Evolutionary conservation across 1,140 invertebrate species (phyloP).

Genomic region (Leptopilina clavipes): DNA sequence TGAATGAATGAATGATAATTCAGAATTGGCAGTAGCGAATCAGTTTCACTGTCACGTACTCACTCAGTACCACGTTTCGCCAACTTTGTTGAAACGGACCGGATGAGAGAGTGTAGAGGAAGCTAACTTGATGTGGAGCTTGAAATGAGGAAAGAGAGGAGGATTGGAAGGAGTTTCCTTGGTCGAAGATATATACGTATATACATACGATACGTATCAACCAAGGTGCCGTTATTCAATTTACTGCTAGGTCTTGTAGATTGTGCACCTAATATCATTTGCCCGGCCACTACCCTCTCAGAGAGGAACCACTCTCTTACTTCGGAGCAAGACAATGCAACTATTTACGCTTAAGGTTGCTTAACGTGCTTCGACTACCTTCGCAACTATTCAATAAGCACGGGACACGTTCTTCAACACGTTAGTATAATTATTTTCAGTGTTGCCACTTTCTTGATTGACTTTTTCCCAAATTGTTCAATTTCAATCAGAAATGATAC

Average conservation of each 20-base stretch:
- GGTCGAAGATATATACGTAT: constrained; percentile 46
- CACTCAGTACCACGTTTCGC: constrained; percentile 56
- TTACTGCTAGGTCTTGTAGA: constrained; percentile 67
- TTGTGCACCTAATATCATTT: constrained; percentile 70
- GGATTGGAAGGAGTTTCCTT: constrained; percentile 44
- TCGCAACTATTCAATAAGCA: constrained; percentile 17
- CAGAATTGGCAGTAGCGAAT: constrained; percentile 55
- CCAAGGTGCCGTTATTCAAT: constrained; percentile 66
- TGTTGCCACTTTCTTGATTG: neutral
- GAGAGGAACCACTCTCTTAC: constrained; percentile 47
- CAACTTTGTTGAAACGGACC: constrained; percentile 45
- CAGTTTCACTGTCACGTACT: constrained; percentile 62
- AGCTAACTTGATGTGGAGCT: constrained; percentile 47
- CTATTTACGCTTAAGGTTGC: constrained; percentile 50
- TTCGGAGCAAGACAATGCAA: constrained; percentile 51
- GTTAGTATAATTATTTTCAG: neutral
- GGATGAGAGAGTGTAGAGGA: constrained; percentile 44
- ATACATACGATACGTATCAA: constrained; percentile 63
- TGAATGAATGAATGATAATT: constrained; percentile 39
- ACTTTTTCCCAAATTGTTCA: no score
- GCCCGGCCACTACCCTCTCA: constrained; percentile 55
- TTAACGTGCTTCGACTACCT: constrained; percentile 37
- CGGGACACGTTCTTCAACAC: neutral
- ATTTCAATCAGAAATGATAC: no score
- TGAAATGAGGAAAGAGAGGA: constrained; percentile 42